Percentiles rank a stretch among this genome's conserved stretches.
Conservation (phyloP, 2,888 invertebrate genomes). For the Ephialtes manifestator region DNA sequence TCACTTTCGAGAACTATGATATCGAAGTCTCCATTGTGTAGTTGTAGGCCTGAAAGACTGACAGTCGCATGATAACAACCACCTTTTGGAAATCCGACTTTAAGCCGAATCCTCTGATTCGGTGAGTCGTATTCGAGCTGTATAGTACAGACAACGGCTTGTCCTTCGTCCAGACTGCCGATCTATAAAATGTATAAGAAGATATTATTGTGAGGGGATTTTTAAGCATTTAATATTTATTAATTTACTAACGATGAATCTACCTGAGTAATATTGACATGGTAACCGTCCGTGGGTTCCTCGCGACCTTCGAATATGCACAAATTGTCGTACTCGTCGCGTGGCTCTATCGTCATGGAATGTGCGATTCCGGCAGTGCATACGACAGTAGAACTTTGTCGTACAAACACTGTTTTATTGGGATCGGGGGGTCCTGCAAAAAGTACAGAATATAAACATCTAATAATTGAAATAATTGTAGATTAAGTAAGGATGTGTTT, state of each 20-base stretch:
- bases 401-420: conserved; percentile 93
- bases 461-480: not conserved
- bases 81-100: conserved; percentile 92
- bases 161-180: conserved; percentile 88
- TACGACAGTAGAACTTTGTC: conserved; percentile 94
- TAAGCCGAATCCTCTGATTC: conserved; percentile 92
- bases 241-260: conserved; percentile 41
- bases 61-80: conserved; percentile 94
- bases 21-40: conserved; percentile 96
- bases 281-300: conserved; percentile 88
- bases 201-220: not conserved
- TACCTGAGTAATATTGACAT: conserved; percentile 85
- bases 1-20: conserved; percentile 96
- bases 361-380: conserved; percentile 93
- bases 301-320: conserved; percentile 89
- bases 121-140: conserved; percentile 92
- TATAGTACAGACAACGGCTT: conserved; percentile 87
- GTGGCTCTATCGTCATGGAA: conserved; percentile 94
- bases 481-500: too few relatives aligned
- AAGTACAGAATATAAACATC: not conserved
- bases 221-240: not conserved
- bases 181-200: conserved; percentile 86
- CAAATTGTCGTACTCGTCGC: conserved; percentile 96
- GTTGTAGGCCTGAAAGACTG: conserved; percentile 90
- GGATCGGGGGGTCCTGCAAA: conserved; percentile 92